Conservation (phyloP, 2,797 vertebrate genomes). For the Hydrolagus colliei region DNA sequence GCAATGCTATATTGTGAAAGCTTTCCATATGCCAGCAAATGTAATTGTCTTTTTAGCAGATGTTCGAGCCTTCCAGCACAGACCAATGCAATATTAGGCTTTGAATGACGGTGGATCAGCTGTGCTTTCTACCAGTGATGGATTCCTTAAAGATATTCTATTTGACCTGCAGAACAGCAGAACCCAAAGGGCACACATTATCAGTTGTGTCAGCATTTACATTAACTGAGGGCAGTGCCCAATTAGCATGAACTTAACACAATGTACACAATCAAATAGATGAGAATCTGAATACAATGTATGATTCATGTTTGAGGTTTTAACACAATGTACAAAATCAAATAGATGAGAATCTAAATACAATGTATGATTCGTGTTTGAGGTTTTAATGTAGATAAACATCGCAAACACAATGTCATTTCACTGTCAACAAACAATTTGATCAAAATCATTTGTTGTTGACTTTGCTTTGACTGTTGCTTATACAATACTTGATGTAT, state of each 20-base stretch:
- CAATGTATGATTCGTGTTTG: neutral
- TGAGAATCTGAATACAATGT: neutral
- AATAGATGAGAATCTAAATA: neutral
- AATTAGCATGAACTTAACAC: conserved; percentile 10
- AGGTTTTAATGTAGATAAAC: neutral
- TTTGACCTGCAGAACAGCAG: neutral
- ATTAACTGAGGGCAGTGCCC: neutral
- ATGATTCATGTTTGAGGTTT: no score
- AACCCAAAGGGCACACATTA: neutral
- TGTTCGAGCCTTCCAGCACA: neutral
- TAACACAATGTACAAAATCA: neutral
- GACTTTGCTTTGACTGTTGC: neutral
- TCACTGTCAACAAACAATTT: neutral
- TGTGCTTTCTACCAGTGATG: neutral
- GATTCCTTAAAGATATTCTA: neutral
- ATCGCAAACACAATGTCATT: neutral
- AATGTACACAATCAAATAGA: neutral
- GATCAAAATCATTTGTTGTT: neutral
- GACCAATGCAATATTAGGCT: neutral
- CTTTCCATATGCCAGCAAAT: neutral
- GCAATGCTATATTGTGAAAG: neutral
- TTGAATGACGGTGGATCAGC: neutral
- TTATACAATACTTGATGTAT: neutral
- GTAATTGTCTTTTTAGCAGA: conserved; percentile 16
- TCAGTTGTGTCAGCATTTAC: neutral